Evolutionary conservation across 2,113 vertebrate species (phyloP).

Genomic region (Prolemur simus): DNA sequence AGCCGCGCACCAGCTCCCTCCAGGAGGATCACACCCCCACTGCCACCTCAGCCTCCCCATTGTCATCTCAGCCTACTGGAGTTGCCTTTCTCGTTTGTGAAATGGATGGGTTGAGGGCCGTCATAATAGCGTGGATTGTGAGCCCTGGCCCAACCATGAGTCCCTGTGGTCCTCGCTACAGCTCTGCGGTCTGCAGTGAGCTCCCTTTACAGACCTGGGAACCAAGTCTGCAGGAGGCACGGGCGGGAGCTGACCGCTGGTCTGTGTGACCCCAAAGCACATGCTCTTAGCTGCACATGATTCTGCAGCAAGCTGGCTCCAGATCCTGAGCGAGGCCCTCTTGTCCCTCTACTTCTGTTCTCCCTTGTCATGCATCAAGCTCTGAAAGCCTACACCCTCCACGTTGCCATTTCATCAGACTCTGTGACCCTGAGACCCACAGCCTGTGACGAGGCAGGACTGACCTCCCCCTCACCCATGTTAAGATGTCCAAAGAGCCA

Average conservation of each 20-base stretch:
- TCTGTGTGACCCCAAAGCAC: neutral
- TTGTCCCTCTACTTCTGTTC: neutral
- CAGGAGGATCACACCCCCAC: neutral
- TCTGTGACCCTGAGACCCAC: neutral
- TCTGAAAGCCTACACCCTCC: neutral
- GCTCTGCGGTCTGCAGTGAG: neutral
- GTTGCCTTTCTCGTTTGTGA: neutral
- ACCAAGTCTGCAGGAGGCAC: neutral
- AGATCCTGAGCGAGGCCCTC: neutral
- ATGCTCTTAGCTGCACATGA: neutral
- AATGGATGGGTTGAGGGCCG: no score
- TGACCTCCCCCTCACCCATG: rapidly evolving
- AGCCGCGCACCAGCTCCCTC: neutral
- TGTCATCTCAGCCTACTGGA: neutral
- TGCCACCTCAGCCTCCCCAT: rapidly evolving
- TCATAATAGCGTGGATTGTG: neutral
- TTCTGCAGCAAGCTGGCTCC: neutral
- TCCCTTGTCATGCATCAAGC: neutral
- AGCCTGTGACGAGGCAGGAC: neutral
- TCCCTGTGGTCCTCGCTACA: neutral
- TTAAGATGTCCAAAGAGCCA: neutral
- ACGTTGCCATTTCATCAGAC: rapidly evolving
- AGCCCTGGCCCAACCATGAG: neutral
- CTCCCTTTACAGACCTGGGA: neutral
- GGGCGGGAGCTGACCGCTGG: neutral